phyloP scores from a whole-genome alignment of 2,113 vertebrate species.

The Camelus bactrianus region DNA sequence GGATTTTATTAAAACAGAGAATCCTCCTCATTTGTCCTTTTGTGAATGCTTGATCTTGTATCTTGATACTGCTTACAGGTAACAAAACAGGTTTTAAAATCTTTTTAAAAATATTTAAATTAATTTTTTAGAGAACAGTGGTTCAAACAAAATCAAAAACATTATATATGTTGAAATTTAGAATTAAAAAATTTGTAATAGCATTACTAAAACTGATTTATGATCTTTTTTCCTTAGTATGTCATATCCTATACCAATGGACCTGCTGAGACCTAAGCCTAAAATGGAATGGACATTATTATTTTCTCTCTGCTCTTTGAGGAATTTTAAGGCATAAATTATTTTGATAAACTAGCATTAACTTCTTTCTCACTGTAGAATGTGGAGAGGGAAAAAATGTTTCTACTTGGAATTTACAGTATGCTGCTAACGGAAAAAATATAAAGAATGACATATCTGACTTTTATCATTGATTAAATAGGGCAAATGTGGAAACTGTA shows the following conservation, averaged over 20 bases:
- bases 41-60: conserved; percentile 31
- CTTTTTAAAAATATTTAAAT: conserved; percentile 54
- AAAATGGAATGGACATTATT: conserved; percentile 74
- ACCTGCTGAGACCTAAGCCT: conserved; percentile 79
- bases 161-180: neutral
- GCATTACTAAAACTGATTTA: conserved; percentile 42
- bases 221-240: conserved; percentile 59
- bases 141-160: conserved; percentile 31
- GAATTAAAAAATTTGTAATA: conserved; percentile 48
- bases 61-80: conserved; percentile 7
- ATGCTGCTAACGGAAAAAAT: conserved; percentile 82
- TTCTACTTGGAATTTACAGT: conserved; percentile 82
- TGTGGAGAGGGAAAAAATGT: conserved; percentile 74
- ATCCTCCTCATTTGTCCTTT: neutral
- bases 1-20: conserved; percentile 14
- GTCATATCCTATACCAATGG: conserved; percentile 63
- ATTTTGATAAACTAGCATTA: conserved; percentile 83
- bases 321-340: conserved; percentile 87
- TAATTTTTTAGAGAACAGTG: neutral
- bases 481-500: conserved; percentile 78
- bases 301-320: conserved; percentile 78
- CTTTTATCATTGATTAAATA: conserved; percentile 82
- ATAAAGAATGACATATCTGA: conserved; percentile 74
- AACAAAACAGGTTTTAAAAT: conserved; percentile 31
- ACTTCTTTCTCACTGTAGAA: conserved; percentile 82